Percentiles rank a stretch among this genome's conserved stretches.
phyloP scores from a whole-genome alignment of 2,888 invertebrate genomes.

The Mongoloraphidia duomilia region DNA sequence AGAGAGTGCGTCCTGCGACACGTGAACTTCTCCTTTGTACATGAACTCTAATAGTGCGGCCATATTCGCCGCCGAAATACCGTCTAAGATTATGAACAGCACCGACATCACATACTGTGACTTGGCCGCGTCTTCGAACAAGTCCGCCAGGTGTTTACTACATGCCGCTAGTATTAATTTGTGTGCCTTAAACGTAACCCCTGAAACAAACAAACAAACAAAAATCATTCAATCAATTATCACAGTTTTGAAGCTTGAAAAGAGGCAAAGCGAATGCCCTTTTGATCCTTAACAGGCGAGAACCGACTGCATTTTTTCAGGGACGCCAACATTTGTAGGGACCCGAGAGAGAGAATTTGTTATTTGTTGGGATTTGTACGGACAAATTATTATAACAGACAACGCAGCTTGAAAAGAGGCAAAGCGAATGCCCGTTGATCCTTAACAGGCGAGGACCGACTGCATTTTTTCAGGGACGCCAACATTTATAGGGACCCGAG shows the following conservation, averaged over 20 bases:
- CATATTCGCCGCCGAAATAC: conserved; percentile 81
- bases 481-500: too few species aligned
- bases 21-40: conserved; percentile 90
- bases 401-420: too few species aligned
- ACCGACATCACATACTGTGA: conserved; percentile 49
- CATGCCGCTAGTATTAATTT: conserved; percentile 83
- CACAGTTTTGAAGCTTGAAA: conserved; percentile 2
- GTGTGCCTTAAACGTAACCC: conserved; percentile 83
- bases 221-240: conserved; percentile 1
- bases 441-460: too few species aligned
- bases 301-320: too few species aligned
- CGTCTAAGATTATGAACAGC: conserved; percentile 77
- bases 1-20: conserved; percentile 80
- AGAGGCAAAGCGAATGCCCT: too few species aligned
- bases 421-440: too few species aligned
- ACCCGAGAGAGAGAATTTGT: too few species aligned
- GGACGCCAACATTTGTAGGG: too few species aligned
- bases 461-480: too few species aligned
- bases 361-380: too few species aligned
- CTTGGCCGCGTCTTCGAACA: conserved; percentile 75
- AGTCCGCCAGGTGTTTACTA: conserved; percentile 84
- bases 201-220: conserved; percentile 33
- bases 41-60: conserved; percentile 81
- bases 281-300: too few species aligned
- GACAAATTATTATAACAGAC: too few species aligned